Conservation (phyloP, 2,888 invertebrate genomes). For the Apodemia hepburni region DNA sequence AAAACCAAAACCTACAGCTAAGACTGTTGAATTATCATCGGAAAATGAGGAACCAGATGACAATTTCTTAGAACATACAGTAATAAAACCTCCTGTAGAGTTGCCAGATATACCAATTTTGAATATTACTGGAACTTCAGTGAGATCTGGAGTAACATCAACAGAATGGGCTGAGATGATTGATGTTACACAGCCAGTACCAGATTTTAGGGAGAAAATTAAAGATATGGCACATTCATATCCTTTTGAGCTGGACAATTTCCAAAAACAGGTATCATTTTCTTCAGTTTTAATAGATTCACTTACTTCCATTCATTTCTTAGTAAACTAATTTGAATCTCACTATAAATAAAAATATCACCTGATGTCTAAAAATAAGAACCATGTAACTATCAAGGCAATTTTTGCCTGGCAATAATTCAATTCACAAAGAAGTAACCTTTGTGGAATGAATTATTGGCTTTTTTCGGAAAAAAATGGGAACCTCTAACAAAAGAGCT, state of each 20-base stretch:
- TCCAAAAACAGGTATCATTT: conserved; percentile 93
- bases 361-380: too few relatives aligned
- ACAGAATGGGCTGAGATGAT: conserved; percentile 94
- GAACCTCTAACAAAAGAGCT: too few relatives aligned
- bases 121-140: conserved; percentile 81
- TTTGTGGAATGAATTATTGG: too few relatives aligned
- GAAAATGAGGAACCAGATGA: conserved; percentile 48
- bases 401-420: too few relatives aligned
- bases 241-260: conserved; percentile 96
- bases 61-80: conserved; percentile 58
- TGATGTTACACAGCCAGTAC: conserved; percentile 89
- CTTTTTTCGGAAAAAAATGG: too few relatives aligned
- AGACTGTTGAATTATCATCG: conserved; percentile 35
- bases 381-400: too few relatives aligned
- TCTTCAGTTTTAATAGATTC: neutral
- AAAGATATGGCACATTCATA: conserved; percentile 92
- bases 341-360: too few relatives aligned
- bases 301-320: conserved; percentile 19
- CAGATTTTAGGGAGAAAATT: conserved; percentile 89
- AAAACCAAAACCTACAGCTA: conserved; percentile 33
- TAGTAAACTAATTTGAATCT: too few relatives aligned
- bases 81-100: conserved; percentile 57
- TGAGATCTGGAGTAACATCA: conserved; percentile 65
- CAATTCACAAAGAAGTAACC: too few relatives aligned
- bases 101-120: conserved; percentile 82